Evolutionary conservation across 2,113 vertebrate genomes (phyloP), one percentile per base, ranked within the genome.

Genomic region (Hemibagrus wyckioides): DNA sequence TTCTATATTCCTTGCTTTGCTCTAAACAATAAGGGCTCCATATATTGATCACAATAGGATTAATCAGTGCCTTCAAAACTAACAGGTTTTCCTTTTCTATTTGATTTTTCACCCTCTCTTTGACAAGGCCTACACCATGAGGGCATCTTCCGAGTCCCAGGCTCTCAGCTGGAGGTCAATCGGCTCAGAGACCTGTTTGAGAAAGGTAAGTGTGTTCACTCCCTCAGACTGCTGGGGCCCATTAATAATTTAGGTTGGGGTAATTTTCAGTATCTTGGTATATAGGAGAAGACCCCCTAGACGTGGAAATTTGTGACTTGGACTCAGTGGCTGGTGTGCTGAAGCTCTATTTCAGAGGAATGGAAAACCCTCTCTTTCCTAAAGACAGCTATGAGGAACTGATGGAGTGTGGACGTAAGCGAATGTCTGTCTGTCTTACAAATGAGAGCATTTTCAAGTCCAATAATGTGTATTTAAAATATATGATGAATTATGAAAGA

Each of bases 91-190:
- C 6, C 33, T 81, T 59, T 33, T 23, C 33, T 44, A 7, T 79
- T 3, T 48, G 23, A 25, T 44, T 73, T 15, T 59, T 59, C 5
- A 88, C 50, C n/a, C n/a, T 54, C 81, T 75, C 57, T 67, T 81
- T 75, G 39, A 3, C 17, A 90, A 98, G 97, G 97, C 88, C 92
- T 98, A 44, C 97, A 98, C 88, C 97, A 98, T 77, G 97, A 98
- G 89, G 97, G 97, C 44, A 97, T 98, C 88, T 98, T 98, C 84
- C 93, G 97, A 85, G 96, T 98, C 36, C 96, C 97, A 0, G 97
- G 97, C 0, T 95, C 96, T 41, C 96, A 97, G 89, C 85, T 87
- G 52, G 95, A 96, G 71, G 94, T 97, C 76, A 96, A 96, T 5
- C 96, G 94, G 85, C 92, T 96, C 88, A 96, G 95, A 13, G 96